A percentile compares a stretch with the other conserved stretches of the same genome.
phyloP scores from a whole-genome alignment of 2,888 invertebrate species.

The Synanthedon formicaeformis region DNA sequence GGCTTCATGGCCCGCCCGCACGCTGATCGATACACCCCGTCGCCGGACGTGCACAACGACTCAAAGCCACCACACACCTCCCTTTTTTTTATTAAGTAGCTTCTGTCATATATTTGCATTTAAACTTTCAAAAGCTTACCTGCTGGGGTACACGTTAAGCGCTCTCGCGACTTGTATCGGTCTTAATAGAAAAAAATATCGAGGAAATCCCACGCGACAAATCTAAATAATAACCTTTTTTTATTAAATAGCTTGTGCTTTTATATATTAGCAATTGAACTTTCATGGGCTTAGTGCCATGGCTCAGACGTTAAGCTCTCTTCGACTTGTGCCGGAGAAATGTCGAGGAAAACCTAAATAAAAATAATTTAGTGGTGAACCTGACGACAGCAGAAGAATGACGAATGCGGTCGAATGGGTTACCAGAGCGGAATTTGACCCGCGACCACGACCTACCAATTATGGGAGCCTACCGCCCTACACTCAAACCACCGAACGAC shows the following conservation, averaged over 20 bases:
- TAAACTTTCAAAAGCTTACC: too few relatives aligned
- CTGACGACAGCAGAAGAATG: not conserved
- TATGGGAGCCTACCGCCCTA: conserved; percentile 4
- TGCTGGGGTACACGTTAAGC: too few relatives aligned
- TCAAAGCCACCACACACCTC: conserved; percentile 10
- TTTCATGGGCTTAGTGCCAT: too few relatives aligned
- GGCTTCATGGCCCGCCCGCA: conserved; percentile 30
- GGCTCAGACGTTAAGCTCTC: too few relatives aligned
- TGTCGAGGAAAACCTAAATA: not conserved
- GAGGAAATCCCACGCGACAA: not conserved
- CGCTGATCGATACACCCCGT: conserved; percentile 26
- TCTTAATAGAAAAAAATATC: not conserved
- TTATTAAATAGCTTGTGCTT: too few relatives aligned
- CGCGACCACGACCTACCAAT: conserved; percentile 11
- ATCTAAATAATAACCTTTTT: not conserved
- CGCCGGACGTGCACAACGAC: conserved; percentile 2
- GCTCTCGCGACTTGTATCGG: too few relatives aligned
- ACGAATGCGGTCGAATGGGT: conserved; percentile 4
- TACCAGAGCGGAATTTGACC: conserved; percentile 6
- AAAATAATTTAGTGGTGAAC: not conserved
- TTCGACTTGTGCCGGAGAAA: not conserved
- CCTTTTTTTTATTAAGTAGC: not conserved
- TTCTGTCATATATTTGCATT: not conserved
- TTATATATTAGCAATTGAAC: too few relatives aligned
- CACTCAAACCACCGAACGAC: conserved; percentile 1